Conservation (phyloP, 2,888 invertebrate genomes). For the Ornithoptera priamus region DNA sequence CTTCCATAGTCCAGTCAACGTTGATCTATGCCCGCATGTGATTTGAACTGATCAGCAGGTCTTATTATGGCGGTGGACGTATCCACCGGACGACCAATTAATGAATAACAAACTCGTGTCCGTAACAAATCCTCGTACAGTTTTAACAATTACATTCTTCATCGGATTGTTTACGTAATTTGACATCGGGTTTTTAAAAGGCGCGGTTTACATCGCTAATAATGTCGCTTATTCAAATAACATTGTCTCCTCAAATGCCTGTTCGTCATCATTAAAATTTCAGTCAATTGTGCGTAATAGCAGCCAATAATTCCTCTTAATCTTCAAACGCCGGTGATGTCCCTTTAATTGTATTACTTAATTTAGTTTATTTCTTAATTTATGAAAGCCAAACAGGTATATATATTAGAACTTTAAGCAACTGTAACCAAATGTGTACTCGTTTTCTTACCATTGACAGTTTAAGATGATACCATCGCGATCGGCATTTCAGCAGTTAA, state of each 20-base stretch:
- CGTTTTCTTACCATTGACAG: too few species aligned
- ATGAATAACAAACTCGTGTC: constrained; percentile 70
- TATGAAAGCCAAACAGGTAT: too few species aligned
- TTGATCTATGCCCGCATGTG: constrained; percentile 30
- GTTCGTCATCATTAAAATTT: too few species aligned
- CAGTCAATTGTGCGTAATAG: too few species aligned
- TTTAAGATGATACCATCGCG: too few species aligned
- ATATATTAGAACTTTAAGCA: too few species aligned
- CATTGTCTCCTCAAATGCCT: not conserved
- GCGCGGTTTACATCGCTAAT: constrained; percentile 41
- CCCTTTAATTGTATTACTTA: too few species aligned
- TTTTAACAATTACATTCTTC: constrained; percentile 74
- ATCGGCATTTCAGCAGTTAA: too few species aligned
- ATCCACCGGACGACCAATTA: constrained; percentile 70
- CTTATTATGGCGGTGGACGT: constrained; percentile 44
- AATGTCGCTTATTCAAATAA: not conserved
- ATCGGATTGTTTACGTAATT: constrained; percentile 62
- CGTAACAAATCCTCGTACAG: constrained; percentile 76
- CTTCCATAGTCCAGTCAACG: constrained; percentile 34
- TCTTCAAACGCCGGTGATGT: too few species aligned
- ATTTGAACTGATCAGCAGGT: constrained; percentile 29
- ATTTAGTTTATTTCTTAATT: too few species aligned
- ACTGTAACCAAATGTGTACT: too few species aligned
- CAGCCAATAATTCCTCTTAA: too few species aligned
- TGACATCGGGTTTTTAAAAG: constrained; percentile 52